A percentile compares a stretch with the other conserved stretches of the same genome.
phyloP scores from a whole-genome alignment of 92 coral and sea anemone genomes.

The Zoanthus sociatus region DNA sequence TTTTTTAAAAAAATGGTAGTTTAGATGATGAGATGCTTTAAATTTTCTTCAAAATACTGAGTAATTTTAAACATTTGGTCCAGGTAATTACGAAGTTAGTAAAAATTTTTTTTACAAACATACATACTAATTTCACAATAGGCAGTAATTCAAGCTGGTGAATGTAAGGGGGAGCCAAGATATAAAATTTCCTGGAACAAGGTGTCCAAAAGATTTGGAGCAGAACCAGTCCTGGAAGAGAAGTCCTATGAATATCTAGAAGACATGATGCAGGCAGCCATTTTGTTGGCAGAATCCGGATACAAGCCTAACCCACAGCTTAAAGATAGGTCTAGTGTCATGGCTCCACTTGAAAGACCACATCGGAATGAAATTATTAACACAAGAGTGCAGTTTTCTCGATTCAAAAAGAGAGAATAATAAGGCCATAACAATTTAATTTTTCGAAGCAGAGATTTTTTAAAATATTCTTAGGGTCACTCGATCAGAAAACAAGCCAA shows the following conservation, averaged over 20 bases:
- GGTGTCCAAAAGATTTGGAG: conserved; percentile 39
- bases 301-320: not conserved
- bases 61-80: too few relatives aligned
- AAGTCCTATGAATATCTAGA: conserved; percentile 24
- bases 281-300: conserved; percentile 28
- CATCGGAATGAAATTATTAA: conserved; percentile 32
- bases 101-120: too few relatives aligned
- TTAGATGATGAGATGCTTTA: too few relatives aligned
- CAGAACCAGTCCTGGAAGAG: conserved; percentile 45
- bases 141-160: conserved; percentile 41
- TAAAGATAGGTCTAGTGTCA: conserved; percentile 13
- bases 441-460: not conserved
- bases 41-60: too few relatives aligned
- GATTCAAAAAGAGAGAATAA: conserved; percentile 4
- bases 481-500: too few relatives aligned
- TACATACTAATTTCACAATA: not conserved
- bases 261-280: conserved; percentile 32
- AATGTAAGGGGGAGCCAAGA: conserved; percentile 42
- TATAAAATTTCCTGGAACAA: conserved; percentile 45
- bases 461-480: too few relatives aligned
- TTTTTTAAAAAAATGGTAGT: too few relatives aligned
- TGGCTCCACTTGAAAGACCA: conserved; percentile 46
- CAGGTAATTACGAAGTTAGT: too few relatives aligned
- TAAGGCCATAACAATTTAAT: not conserved
- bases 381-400: conserved; percentile 2